A percentile compares a stretch with the other conserved stretches of the same genome.
Conservation (phyloP, 2,888 invertebrate species). For the Ptilodon capucinus region DNA sequence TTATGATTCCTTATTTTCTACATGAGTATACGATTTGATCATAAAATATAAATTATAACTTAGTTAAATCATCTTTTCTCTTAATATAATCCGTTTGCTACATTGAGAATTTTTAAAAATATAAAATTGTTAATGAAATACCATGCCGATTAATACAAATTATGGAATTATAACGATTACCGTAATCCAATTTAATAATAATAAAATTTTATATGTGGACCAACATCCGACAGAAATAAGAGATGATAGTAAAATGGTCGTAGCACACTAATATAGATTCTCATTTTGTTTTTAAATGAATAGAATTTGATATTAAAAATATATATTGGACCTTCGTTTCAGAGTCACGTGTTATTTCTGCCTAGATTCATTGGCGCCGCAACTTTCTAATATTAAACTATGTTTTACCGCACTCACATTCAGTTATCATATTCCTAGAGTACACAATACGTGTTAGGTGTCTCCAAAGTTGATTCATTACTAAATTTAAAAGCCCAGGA, state of each 20-base stretch:
- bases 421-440: conserved; percentile 20
- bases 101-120: conserved; percentile 32
- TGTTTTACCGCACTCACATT: conserved; percentile 27
- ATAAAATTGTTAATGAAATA: conserved; percentile 25
- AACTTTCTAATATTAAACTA: conserved; percentile 18
- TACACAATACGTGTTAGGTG: conserved; percentile 19
- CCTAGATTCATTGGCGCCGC: conserved; percentile 15
- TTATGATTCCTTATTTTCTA: conserved; percentile 48
- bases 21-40: conserved; percentile 77
- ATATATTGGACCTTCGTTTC: conserved; percentile 6
- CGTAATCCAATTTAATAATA: conserved; percentile 19
- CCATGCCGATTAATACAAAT: conserved; percentile 37
- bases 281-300: neutral
- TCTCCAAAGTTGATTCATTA: conserved; percentile 15
- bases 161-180: conserved; percentile 41
- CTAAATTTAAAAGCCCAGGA: conserved; percentile 45
- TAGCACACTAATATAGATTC: neutral
- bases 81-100: conserved; percentile 23
- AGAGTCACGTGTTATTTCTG: conserved; percentile 17
- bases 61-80: conserved; percentile 28
- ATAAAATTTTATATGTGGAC: conserved; percentile 1
- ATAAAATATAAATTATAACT: conserved; percentile 46
- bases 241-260: neutral
- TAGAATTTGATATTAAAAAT: neutral
- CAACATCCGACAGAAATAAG: conserved; percentile 17